A percentile compares a stretch with the other conserved stretches of the same genome.
Evolutionary conservation across 2,797 vertebrate genomes (phyloP).

Genomic region (Darevskia nairensis): DNA sequence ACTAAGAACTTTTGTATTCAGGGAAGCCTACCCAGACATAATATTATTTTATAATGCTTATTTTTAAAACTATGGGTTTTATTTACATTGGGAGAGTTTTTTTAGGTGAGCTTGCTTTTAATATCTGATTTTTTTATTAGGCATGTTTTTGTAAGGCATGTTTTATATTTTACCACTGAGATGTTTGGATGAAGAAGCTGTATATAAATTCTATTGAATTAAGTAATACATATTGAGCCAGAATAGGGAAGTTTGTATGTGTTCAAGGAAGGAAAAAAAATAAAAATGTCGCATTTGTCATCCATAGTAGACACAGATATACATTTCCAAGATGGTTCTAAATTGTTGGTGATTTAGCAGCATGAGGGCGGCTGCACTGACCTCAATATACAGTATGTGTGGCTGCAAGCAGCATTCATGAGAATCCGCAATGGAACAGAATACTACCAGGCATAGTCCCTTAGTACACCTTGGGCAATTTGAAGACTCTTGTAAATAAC

Average conservation of each 20-base stretch:
- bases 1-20: too few species aligned
- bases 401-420: background rate
- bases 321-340: constrained; percentile 58
- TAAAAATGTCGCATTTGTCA: constrained; percentile 69
- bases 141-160: too few species aligned
- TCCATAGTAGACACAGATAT: constrained; percentile 27
- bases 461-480: background rate
- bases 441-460: too few species aligned
- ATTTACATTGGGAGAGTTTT: too few species aligned
- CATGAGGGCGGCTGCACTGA: accelerated
- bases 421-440: accelerated
- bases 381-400: background rate
- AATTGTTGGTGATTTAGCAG: constrained; percentile 51
- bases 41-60: too few species aligned
- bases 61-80: too few species aligned
- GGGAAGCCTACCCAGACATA: too few species aligned
- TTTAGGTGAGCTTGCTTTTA: too few species aligned
- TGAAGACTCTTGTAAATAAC: background rate
- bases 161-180: too few species aligned
- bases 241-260: constrained; percentile 66
- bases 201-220: constrained; percentile 71
- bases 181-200: too few species aligned
- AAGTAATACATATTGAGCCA: constrained; percentile 74
- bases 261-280: constrained; percentile 62
- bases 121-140: too few species aligned